Conservation (phyloP, 2,888 invertebrate species). For the Notocelia uddmanniana region DNA sequence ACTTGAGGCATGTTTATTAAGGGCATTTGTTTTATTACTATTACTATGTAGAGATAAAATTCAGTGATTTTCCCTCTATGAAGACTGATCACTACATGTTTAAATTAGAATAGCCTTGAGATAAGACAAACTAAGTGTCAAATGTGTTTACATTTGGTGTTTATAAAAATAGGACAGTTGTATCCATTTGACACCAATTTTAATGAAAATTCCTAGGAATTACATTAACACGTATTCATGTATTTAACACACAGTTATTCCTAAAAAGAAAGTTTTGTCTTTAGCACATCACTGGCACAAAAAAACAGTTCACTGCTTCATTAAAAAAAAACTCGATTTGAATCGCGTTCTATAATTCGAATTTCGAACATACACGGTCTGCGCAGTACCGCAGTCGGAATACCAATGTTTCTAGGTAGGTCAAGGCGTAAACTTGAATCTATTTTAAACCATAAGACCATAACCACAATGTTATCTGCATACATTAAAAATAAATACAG, state of each 20-base stretch:
- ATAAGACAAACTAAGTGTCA: neutral
- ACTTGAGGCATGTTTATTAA: no score
- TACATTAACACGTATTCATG: neutral
- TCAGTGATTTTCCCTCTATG: neutral
- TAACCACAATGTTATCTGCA: constrained; percentile 35
- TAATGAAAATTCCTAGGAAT: neutral
- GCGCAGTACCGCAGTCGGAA: constrained; percentile 61
- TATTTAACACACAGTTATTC: neutral
- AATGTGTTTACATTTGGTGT: neutral
- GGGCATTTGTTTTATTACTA: no score
- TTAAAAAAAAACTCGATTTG: constrained; percentile 5
- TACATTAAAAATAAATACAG: constrained; percentile 20
- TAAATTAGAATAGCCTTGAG: constrained; percentile 37
- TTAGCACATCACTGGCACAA: constrained; percentile 33
- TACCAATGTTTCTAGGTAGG: constrained; percentile 67
- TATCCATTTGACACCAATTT: neutral
- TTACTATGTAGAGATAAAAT: neutral
- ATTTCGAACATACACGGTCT: constrained; percentile 59
- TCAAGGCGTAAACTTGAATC: constrained; percentile 63
- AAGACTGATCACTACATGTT: constrained; percentile 8
- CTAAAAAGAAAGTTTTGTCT: constrained; percentile 4
- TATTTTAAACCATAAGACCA: constrained; percentile 44
- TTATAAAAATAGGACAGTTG: neutral
- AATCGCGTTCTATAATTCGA: constrained; percentile 39
- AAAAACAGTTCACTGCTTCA: constrained; percentile 2